Evolutionary conservation across 2,113 vertebrate species (phyloP), one percentile per base, ranked within the genome.

Genomic region (Peromyscus polionotus): DNA sequence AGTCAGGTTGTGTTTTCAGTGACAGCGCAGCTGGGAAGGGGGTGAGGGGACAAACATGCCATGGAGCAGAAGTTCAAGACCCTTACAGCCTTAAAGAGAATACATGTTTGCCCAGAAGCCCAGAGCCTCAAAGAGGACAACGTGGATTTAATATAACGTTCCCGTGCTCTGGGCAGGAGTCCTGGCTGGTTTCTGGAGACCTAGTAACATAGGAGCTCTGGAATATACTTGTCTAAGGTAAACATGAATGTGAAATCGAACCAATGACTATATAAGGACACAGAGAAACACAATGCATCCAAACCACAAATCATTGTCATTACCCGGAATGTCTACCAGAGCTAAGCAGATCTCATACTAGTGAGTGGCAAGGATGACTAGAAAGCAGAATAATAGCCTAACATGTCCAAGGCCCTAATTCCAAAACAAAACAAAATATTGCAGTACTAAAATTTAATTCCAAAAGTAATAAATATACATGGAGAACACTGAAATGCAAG

Each of bases 401-500:
- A 24, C 12, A 17, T n/a, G 65, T 26, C 2, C 51, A 72, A 11
- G 51, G n/a, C 36, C 67, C 85, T 70, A 54, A 67, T 8, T 36
- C 45, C 45, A 70, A 67, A 85, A 33, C 14, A 65, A 84, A 63
- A 39, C 24, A 39, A 63, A 63, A 42, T 42, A 17, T 17, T 61
- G 81, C 81, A 63, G 3, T 28, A 63, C 57, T n/a, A 65, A 45
- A 75, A 75, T 70, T 59, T 14, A 20, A 11, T 28, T 45, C 39
- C 26, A 36, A 57, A 91, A 63, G 5, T 28, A 72, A 45, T 68
- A 83, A 95, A 86, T 22, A 68, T 28, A 80, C 45, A 72, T 0
- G 79, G 36, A 96, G 45, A 81, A 97, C 96, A 85, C 42, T 16
- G 84, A 85, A 9, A 92, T 5, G 61, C 65, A 90, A 57, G 2